A percentile compares a stretch with the other conserved stretches of the same genome.
phyloP scores from a whole-genome alignment of 2,113 vertebrate species.

The Ia io region DNA sequence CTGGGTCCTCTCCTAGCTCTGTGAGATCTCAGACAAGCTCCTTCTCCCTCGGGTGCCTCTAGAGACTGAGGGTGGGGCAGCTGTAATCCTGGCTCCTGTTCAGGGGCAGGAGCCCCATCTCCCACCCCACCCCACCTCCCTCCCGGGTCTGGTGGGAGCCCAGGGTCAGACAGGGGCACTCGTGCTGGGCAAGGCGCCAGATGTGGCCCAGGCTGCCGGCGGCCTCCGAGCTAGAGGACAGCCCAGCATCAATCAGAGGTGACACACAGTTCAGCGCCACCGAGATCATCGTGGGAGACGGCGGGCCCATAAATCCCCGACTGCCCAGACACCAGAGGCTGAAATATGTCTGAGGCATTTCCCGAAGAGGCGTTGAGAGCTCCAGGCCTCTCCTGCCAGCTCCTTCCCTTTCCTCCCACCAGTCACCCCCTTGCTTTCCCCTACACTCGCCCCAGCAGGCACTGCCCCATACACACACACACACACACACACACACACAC shows the following conservation, averaged over 20 bases:
- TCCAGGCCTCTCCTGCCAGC: conserved; percentile 26
- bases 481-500: neutral
- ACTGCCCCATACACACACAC: neutral
- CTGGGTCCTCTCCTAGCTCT: neutral
- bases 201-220: conserved; percentile 30
- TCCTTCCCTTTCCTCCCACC: neutral
- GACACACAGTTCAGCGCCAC: conserved; percentile 60
- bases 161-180: conserved; percentile 35
- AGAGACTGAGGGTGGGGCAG: neutral
- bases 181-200: neutral
- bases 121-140: neutral
- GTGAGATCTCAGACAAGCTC: neutral
- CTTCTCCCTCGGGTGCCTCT: neutral
- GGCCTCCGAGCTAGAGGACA: neutral
- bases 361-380: conserved; percentile 19
- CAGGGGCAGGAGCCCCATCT: neutral
- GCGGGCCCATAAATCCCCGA: conserved; percentile 57
- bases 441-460: neutral
- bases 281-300: conserved; percentile 57
- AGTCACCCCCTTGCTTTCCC: neutral
- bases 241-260: conserved; percentile 46
- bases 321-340: conserved; percentile 62
- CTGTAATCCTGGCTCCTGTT: neutral
- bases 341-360: conserved; percentile 72
- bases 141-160: neutral